These are phyloP conservation scores for Neofelis nebulosa DNA, from an alignment of 2,113 vertebrate genomes.

Conservation along the genomic window DNA sequence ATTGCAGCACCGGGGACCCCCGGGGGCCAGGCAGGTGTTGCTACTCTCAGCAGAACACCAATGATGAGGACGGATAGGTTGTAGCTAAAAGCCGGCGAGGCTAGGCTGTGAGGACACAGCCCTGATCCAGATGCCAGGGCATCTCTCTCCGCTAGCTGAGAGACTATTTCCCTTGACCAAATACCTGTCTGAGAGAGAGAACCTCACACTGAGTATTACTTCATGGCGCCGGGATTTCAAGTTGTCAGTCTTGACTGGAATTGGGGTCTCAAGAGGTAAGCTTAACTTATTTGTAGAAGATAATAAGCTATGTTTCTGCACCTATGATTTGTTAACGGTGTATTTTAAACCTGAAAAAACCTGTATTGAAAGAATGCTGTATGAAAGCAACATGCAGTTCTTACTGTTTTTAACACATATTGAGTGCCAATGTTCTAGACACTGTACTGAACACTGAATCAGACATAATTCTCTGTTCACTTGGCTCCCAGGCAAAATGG, in stretches of 20 bases:
- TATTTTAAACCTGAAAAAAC: slow-evolving; percentile 22
- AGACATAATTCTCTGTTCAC: slow-evolving; percentile 49
- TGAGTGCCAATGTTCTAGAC: slow-evolving; percentile 72
- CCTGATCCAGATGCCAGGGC: rapidly evolving
- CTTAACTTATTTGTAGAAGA: not conserved
- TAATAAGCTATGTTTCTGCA: not conserved
- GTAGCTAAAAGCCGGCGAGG: not conserved
- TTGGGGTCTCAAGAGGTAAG: not conserved
- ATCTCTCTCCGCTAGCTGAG: not conserved
- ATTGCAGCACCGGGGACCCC: not conserved
- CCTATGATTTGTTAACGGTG: not conserved
- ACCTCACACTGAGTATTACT: rapidly evolving
- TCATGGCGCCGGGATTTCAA: rapidly evolving
- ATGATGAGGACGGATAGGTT: not conserved
- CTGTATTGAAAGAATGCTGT: not conserved
- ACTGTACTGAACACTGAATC: slow-evolving; percentile 64
- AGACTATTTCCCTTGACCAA: not conserved
- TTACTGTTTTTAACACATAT: slow-evolving; percentile 47
- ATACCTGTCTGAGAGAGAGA: not conserved
- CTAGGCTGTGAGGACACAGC: not conserved
- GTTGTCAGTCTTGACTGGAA: not conserved
- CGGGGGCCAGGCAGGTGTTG: not conserved
- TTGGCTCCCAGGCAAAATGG: slow-evolving; percentile 57
- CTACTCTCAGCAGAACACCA: not conserved
- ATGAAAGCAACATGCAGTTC: slow-evolving; percentile 33